Base-by-base conservation (phyloP, 2,888 invertebrate genomes). In the Pristionchus exspectatus region DNA sequence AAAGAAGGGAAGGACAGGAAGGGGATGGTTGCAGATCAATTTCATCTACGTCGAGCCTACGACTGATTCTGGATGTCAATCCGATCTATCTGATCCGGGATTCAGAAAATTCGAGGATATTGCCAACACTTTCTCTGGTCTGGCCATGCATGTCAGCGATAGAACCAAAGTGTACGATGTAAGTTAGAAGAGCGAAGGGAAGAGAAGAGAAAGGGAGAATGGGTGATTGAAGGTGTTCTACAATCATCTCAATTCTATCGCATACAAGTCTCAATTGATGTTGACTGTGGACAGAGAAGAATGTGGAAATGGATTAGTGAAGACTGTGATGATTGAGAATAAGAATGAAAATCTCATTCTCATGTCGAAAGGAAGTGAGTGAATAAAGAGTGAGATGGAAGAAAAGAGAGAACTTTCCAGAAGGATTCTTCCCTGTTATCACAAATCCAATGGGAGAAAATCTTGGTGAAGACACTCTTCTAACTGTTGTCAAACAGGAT, bases 21-120 rank as follows among this genome's bases (percentile, higher is more conserved):
- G n/a, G 27, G 27, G 24, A 66, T 59, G 24, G 24, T 59, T 59
- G 4, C 88, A 92, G 93, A 90, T 93, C 89, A 91, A 92, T 90
- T 92, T 93, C 90, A 90, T 93, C 74, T 92, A 92, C 83, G 90
- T 94, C 30, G 87, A 90, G 69, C 91, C 92, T 38, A 91, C 91
- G 44, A 38, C 89, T 38, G 59, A 24, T n/a, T 21, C 77, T 30
- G n/a, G 44, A 21, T 83, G 90, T 63, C n/a, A 66, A 44, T 44
- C 87, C 30, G 90, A 90, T 24, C n/a, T 87, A 27, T 91, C 91
- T n/a, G 92, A 90, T 81, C 87, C 92, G 27, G 92, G 87, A 59
- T 93, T 91, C 89, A 85, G 90, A 38, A 91, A 90, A 16, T 89
- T 92, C 84, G 83, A 88, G 21, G 66, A 85, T 7, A 72, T 91